A percentile compares a stretch with the other conserved stretches of the same genome.
These are phyloP conservation scores for Sphaeridia pumilis DNA, from an alignment of 2,888 invertebrate genomes.

Conservation along the genomic window DNA sequence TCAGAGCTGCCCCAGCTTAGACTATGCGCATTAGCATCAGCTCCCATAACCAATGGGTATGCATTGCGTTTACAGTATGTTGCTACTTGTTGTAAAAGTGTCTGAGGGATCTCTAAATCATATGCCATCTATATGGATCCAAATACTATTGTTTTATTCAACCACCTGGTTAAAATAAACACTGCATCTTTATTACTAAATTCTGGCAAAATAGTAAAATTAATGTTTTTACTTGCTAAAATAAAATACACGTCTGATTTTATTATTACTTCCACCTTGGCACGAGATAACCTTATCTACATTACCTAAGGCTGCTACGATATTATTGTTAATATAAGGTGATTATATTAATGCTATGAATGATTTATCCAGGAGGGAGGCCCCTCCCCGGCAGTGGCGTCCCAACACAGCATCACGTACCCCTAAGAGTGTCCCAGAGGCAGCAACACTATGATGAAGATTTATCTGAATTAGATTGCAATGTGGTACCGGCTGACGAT, in stretches of 20 bases:
- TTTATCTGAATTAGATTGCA: not conserved
- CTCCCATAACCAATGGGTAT: conserved; percentile 2
- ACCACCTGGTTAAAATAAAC: not conserved
- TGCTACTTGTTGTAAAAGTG: no score
- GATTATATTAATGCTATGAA: not conserved
- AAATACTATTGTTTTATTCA: not conserved
- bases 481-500: not conserved
- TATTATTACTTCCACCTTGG: not conserved
- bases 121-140: conserved; percentile 2
- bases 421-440: not conserved
- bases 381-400: not conserved
- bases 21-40: conserved; percentile 13
- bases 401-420: not conserved
- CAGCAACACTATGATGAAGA: not conserved
- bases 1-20: conserved; percentile 8
- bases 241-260: not conserved
- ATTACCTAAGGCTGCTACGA: not conserved
- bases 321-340: not conserved
- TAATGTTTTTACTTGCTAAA: not conserved
- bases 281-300: not conserved
- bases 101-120: no score
- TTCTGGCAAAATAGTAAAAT: not conserved
- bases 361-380: not conserved
- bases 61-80: not conserved
- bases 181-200: not conserved